Percentiles rank a stretch among this genome's conserved stretches.
Evolutionary conservation across 2,888 invertebrate species (phyloP).

Genomic region (Polylopha cassiicola): DNA sequence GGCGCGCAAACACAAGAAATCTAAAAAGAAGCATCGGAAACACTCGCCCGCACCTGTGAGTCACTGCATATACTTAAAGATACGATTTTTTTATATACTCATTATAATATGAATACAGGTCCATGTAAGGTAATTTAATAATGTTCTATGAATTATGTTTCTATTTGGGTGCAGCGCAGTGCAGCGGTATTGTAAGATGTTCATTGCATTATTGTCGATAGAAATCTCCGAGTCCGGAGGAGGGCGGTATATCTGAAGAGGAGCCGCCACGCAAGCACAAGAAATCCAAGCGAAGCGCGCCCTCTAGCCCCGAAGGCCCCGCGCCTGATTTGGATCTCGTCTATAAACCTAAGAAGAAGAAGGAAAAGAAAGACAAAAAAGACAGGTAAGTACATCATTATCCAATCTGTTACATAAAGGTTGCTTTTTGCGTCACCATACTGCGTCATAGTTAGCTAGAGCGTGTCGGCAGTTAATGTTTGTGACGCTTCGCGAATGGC

Average conservation of each 20-base stretch:
- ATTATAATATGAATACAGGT: no score
- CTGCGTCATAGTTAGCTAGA: no score
- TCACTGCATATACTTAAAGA: constrained; percentile 28
- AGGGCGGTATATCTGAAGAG: constrained; percentile 66
- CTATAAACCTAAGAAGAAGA: constrained; percentile 71
- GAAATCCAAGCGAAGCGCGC: constrained; percentile 65
- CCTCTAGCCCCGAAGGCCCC: constrained; percentile 53
- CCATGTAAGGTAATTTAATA: no score
- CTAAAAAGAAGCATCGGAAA: constrained; percentile 79
- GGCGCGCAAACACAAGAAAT: constrained; percentile 63
- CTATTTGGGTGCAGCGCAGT: no score
- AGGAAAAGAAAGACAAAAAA: constrained; percentile 70
- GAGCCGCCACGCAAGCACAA: constrained; percentile 59
- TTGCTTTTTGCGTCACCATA: no score
- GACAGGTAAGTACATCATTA: constrained; percentile 44
- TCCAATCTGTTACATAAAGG: neutral
- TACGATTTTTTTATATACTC: no score
- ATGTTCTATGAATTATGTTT: no score
- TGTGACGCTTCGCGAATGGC: no score
- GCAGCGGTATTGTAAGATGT: no score
- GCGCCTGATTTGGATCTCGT: constrained; percentile 35
- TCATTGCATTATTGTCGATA: no score
- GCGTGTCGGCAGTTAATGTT: no score
- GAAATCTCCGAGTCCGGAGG: constrained; percentile 65
- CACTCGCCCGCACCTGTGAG: constrained; percentile 66